A percentile compares a stretch with the other conserved stretches of the same genome.
Conservation (phyloP, 1,140 invertebrate genomes). For the Procambarus virginalis region DNA sequence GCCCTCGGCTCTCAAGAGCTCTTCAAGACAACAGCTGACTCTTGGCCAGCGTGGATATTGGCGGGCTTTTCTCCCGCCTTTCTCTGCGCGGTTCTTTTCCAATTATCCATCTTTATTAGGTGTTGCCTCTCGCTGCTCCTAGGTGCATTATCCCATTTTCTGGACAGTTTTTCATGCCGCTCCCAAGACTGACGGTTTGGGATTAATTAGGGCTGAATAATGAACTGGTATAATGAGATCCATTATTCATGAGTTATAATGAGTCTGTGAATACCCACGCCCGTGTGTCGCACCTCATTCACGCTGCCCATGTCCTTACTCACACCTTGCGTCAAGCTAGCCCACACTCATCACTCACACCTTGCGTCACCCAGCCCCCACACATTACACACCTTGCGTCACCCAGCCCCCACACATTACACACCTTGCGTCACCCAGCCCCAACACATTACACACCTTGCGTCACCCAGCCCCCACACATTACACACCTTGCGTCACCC, state of each 20-base stretch:
- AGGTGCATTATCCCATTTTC: conserved; percentile 23
- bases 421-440: too few species aligned
- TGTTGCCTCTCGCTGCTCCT: neutral
- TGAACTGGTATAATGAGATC: conserved; percentile 64
- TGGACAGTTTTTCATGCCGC: conserved; percentile 39
- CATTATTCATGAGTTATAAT: conserved; percentile 68
- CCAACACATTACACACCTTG: too few species aligned
- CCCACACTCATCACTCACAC: too few species aligned
- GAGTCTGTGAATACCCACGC: conserved; percentile 57
- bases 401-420: too few species aligned
- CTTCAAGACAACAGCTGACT: conserved; percentile 16
- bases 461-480: too few species aligned
- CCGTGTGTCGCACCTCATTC: conserved; percentile 19
- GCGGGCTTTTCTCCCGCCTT: conserved; percentile 1
- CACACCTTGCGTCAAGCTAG: neutral
- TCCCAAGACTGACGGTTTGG: conserved; percentile 63
- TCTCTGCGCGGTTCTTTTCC: neutral
- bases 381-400: too few species aligned
- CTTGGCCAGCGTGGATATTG: conserved; percentile 40
- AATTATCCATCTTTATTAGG: neutral
- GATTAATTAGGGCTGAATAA: conserved; percentile 66
- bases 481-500: too few species aligned
- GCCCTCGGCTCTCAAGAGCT: conserved; percentile 4
- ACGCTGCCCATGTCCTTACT: neutral
- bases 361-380: too few species aligned